Base-by-base conservation (phyloP, 2,113 vertebrate species). In the Rallus limicola region DNA sequence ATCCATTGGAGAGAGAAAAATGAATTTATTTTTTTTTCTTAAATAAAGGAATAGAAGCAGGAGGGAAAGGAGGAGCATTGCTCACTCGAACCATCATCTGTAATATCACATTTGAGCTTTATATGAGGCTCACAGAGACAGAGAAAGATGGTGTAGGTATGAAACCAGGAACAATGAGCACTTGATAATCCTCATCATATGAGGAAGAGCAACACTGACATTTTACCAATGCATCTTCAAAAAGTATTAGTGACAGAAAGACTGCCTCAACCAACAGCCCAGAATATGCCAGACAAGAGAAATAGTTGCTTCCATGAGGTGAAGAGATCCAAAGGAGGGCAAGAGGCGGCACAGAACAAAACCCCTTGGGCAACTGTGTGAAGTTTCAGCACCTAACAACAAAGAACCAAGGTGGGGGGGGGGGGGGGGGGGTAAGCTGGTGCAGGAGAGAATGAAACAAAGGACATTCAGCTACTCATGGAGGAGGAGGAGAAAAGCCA, bases 81-180 rank as follows among this genome's bases (percentile, higher is more conserved):
- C 25, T 88, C 48, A 33, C 50, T 85, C 58, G 52, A 76, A 34
- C 33, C 44, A 56, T 60, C 53, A 60, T 46, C 75, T 2, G 4
- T 90, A 93, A 56, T 63, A 82, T 65, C 5, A 1, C 29, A 40
- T 82, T 72, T 92, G 70, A 80, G 90, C 79, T 86, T 78, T 38
- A 28, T 7, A 14, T 13, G 50, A 83, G 59, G 48, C 23, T 95
- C 38, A 67, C 67, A 64, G 74, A 84, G 60, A 58, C n/a, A 72
- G 38, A 80, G 68, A 65, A 62, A 72, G 60, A 46, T 6, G 0
- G 42, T 18, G 25, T 14, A 56, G 59, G 44, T 82, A 69, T 72
- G 86, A 88, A 88, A 60, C 71, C 83, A 86, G 86, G 80, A 93
- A 90, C 84, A 91, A 79, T 6, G 48, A 80, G 48, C 82, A 48